phyloP scores from a whole-genome alignment of 2,113 vertebrate genomes.

The Myrmecophaga tridactyla region DNA sequence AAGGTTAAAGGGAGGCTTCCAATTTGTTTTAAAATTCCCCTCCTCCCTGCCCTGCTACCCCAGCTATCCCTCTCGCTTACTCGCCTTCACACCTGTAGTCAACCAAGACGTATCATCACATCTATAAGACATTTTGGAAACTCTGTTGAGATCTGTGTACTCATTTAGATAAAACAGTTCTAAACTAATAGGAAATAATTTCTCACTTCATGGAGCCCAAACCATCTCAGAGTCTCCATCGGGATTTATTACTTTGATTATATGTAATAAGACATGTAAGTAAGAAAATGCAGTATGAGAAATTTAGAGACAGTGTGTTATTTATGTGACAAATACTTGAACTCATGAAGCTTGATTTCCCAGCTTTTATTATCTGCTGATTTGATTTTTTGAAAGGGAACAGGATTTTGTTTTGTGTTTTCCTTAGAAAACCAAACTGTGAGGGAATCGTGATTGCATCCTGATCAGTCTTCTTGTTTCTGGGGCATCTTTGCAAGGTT shows the following conservation, averaged over 20 bases:
- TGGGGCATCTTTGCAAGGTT: background rate
- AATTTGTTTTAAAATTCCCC: background rate
- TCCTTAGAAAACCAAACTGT: slow-evolving; percentile 31
- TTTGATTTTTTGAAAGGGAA: slow-evolving; percentile 42
- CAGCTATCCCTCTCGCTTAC: background rate
- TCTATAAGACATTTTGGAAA: background rate
- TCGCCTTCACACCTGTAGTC: background rate
- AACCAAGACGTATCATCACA: background rate
- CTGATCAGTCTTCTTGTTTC: background rate
- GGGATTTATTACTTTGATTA: slow-evolving; percentile 21
- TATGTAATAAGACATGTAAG: background rate
- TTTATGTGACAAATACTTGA: slow-evolving; percentile 58
- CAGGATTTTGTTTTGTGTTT: background rate
- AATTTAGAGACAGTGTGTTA: background rate
- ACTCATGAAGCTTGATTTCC: slow-evolving; percentile 55
- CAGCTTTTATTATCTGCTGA: slow-evolving; percentile 41
- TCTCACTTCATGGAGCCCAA: background rate
- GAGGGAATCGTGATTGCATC: background rate
- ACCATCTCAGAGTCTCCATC: background rate
- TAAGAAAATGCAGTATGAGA: background rate
- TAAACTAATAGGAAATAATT: background rate
- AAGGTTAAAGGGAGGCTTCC: background rate
- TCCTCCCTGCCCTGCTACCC: too few relatives aligned
- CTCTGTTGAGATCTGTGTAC: background rate
- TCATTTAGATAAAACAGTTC: background rate